These are phyloP conservation scores for Macropodus opercularis DNA, from an alignment of 2,797 vertebrate genomes.

Conservation along the genomic window DNA sequence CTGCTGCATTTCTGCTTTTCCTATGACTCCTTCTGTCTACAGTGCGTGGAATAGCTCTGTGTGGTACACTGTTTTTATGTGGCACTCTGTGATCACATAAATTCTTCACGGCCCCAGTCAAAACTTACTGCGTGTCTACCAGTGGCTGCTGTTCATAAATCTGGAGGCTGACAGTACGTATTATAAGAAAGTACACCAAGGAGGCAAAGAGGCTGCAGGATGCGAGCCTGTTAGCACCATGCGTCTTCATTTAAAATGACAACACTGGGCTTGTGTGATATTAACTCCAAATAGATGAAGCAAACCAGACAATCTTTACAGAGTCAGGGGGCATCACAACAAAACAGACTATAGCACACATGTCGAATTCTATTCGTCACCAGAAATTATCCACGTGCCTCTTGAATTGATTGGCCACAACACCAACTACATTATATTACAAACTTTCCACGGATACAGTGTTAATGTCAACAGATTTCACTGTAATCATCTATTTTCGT, in stretches of 20 bases:
- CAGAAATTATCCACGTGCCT: conserved; percentile 14
- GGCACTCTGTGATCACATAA: background rate
- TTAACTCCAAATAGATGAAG: conserved; percentile 56
- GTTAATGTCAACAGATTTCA: background rate
- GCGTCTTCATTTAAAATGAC: conserved; percentile 66
- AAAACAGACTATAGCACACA: conserved; percentile 6
- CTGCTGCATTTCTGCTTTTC: background rate
- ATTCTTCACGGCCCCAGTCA: conserved; percentile 28
- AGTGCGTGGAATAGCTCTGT: background rate
- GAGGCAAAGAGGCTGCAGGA: conserved; percentile 54
- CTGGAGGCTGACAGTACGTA: conserved; percentile 10
- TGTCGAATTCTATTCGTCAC: conserved; percentile 13
- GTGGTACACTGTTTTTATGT: background rate
- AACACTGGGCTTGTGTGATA: conserved; percentile 34
- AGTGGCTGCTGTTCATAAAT: conserved; percentile 3
- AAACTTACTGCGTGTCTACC: conserved; percentile 22
- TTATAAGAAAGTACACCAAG: conserved; percentile 18
- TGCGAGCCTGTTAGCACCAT: conserved; percentile 57
- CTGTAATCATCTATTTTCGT: conserved; percentile 11
- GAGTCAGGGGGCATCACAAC: conserved; percentile 40
- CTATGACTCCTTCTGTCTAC: background rate
- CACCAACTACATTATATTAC: conserved; percentile 5
- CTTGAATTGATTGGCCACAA: background rate
- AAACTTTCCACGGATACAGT: conserved; percentile 1
- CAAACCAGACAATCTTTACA: conserved; percentile 27